Conservation (phyloP, 2,888 invertebrate genomes). For the Carabus problematicus region DNA sequence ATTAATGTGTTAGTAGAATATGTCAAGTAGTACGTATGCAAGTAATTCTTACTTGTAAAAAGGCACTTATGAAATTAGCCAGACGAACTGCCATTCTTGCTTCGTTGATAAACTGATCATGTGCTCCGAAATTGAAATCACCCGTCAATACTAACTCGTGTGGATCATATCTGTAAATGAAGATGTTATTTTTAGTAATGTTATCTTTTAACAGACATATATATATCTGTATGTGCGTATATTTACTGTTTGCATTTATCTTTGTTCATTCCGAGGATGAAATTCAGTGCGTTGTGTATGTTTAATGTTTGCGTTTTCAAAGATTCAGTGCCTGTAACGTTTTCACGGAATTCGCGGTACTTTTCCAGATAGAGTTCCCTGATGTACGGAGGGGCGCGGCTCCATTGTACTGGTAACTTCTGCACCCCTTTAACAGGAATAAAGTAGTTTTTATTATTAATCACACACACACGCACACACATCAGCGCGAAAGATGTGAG, state of each 20-base stretch:
- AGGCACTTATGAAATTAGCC: conserved; percentile 95
- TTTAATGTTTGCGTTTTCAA: conserved; percentile 73
- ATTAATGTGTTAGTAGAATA: neutral
- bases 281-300: conserved; percentile 79
- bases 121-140: conserved; percentile 85
- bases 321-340: conserved; percentile 69
- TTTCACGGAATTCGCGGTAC: conserved; percentile 77
- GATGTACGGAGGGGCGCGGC: conserved; percentile 72
- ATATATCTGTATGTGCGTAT: conserved; percentile 3
- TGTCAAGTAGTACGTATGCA: conserved; percentile 29
- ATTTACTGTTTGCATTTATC: conserved; percentile 62
- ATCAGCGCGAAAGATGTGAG: neutral
- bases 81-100: conserved; percentile 95
- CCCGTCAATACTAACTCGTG: conserved; percentile 82
- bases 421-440: conserved; percentile 73
- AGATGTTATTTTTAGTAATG: conserved; percentile 14
- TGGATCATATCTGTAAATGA: conserved; percentile 67
- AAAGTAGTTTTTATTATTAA: conserved; percentile 17
- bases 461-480: conserved; percentile 7
- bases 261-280: conserved; percentile 73
- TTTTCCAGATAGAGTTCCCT: conserved; percentile 77
- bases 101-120: conserved; percentile 91
- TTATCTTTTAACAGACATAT: neutral
- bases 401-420: conserved; percentile 84
- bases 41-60: conserved; percentile 80